Conservation (phyloP, 2,888 invertebrate genomes). For the Parnassius smintheus region DNA sequence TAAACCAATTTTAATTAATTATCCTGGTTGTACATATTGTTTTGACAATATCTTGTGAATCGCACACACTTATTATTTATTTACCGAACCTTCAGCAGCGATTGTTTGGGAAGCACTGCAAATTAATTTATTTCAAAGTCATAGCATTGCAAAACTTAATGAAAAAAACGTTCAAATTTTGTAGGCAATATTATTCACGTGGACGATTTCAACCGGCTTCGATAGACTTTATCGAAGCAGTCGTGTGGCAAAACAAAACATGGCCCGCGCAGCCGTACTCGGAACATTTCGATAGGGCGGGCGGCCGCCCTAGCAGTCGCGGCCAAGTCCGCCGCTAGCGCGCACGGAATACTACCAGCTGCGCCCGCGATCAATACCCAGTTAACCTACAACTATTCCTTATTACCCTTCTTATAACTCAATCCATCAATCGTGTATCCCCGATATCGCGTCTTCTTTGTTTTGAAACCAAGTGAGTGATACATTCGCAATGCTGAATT, state of each 20-base stretch:
- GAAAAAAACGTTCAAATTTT: neutral
- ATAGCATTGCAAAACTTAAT: neutral
- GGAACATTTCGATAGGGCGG: constrained; percentile 43
- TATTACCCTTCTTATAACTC: constrained; percentile 28
- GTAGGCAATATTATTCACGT: constrained; percentile 18
- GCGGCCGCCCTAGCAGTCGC: constrained; percentile 64
- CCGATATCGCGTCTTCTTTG: constrained; percentile 12
- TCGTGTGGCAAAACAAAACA: constrained; percentile 58
- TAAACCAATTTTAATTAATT: too few relatives aligned
- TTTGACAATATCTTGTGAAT: too few relatives aligned
- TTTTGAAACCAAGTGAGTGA: constrained; percentile 28
- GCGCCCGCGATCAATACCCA: constrained; percentile 63
- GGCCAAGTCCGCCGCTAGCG: constrained; percentile 73
- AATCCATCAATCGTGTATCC: constrained; percentile 16
- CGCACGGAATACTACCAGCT: constrained; percentile 56
- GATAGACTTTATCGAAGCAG: constrained; percentile 48
- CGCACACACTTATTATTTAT: too few relatives aligned
- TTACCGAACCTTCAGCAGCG: too few relatives aligned
- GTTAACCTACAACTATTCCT: constrained; percentile 37
- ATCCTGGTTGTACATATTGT: too few relatives aligned
- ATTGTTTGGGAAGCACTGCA: too few relatives aligned
- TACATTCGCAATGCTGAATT: constrained; percentile 48
- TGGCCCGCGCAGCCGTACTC: constrained; percentile 58
- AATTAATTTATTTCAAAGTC: neutral
- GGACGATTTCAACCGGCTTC: constrained; percentile 38